Conservation (phyloP, 2,113 vertebrate species). For the Seriola dumerili region DNA sequence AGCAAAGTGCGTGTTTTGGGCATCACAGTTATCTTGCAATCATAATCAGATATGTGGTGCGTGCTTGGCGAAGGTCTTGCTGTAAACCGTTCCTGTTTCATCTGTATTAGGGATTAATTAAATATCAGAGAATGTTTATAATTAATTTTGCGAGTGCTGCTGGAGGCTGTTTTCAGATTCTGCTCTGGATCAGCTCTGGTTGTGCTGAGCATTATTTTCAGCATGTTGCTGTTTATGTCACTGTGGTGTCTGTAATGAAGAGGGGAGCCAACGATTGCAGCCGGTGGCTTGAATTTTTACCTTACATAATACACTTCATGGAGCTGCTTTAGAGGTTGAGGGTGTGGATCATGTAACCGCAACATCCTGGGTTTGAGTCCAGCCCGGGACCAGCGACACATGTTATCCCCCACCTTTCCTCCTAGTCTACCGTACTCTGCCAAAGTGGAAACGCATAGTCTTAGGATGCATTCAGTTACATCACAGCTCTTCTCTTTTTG, state of each 20-base stretch:
- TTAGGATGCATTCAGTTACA: neutral
- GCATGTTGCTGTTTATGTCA: slow-evolving; percentile 5
- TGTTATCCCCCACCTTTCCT: neutral
- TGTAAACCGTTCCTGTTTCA: slow-evolving; percentile 28
- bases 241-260: neutral
- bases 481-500: neutral
- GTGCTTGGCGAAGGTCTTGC: slow-evolving; percentile 8
- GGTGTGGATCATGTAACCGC: slow-evolving; percentile 5
- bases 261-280: neutral
- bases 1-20: slow-evolving; percentile 19
- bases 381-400: neutral
- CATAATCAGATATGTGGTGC: slow-evolving; percentile 20
- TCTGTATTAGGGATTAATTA: slow-evolving; percentile 58
- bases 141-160: slow-evolving; percentile 53
- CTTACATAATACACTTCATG: neutral
- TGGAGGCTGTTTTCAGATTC: slow-evolving; percentile 23
- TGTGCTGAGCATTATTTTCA: slow-evolving; percentile 7
- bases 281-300: slow-evolving; percentile 1
- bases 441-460: neutral
- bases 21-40: neutral
- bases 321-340: neutral
- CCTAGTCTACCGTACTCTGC: neutral
- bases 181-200: neutral
- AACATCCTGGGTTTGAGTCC: slow-evolving; percentile 12
- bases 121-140: slow-evolving; percentile 38